Evolutionary conservation across 2,113 vertebrate species (phyloP).

Genomic region (Etia nguti): DNA sequence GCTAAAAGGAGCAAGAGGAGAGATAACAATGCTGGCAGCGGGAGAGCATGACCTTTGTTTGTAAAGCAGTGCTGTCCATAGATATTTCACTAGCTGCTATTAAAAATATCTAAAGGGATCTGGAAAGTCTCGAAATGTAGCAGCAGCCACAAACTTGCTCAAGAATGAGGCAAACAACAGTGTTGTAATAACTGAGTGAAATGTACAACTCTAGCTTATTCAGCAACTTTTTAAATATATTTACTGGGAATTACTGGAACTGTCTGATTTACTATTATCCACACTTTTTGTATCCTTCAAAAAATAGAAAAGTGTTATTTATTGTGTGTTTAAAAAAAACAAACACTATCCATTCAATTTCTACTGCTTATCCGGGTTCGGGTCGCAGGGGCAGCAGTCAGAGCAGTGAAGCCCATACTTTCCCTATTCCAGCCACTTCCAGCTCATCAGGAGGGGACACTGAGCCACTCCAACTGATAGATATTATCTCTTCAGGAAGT

Average conservation of each 20-base stretch:
- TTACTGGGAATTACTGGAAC: neutral
- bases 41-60: neutral
- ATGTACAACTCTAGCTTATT: neutral
- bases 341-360: neutral
- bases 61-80: neutral
- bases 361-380: neutral
- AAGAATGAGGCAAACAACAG: neutral
- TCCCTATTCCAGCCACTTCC: neutral
- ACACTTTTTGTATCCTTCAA: neutral
- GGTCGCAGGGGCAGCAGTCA: neutral
- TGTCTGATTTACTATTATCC: neutral
- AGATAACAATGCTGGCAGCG: neutral
- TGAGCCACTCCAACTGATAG: neutral
- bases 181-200: neutral
- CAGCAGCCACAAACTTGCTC: neutral
- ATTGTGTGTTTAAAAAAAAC: neutral
- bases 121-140: neutral
- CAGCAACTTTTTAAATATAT: neutral
- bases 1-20: neutral
- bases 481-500: neutral
- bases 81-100: neutral
- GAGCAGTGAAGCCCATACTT: neutral
- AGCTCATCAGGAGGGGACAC: neutral
- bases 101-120: neutral
- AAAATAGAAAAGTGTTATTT: neutral